Evolutionary conservation across 2,113 vertebrate genomes (phyloP).

Genomic region (Globicephala melas): DNA sequence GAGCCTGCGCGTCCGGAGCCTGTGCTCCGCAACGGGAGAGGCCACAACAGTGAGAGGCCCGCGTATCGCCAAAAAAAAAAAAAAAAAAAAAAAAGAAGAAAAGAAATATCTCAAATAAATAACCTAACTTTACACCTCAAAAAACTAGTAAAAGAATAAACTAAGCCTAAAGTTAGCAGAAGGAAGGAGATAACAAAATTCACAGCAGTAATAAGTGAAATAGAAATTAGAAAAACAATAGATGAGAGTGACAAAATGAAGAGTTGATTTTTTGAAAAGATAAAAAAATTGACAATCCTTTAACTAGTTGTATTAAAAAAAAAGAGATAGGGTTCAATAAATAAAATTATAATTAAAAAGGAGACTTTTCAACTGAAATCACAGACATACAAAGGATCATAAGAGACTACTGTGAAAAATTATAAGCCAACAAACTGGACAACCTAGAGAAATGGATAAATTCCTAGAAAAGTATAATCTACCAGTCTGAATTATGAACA

Average conservation of each 20-base stretch:
- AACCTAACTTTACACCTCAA: background rate
- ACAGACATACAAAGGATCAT: background rate
- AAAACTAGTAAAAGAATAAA: background rate
- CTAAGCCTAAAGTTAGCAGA: background rate
- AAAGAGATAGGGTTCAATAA: background rate
- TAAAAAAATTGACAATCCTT: background rate
- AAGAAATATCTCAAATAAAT: background rate
- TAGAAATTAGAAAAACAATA: background rate
- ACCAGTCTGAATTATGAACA: background rate
- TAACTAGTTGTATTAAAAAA: background rate
- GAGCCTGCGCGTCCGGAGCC: accelerated
- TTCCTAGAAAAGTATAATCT: background rate
- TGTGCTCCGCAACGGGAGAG: too few relatives aligned
- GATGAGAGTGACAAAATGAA: background rate
- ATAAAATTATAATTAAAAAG: background rate
- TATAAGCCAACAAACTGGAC: background rate
- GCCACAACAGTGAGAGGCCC: too few relatives aligned
- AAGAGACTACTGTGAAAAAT: background rate
- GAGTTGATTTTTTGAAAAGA: background rate
- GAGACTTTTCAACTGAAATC: background rate
- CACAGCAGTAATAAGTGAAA: background rate
- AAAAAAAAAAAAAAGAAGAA: too few relatives aligned
- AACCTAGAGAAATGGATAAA: background rate
- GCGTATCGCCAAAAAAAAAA: too few relatives aligned
- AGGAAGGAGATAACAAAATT: background rate